These are phyloP conservation scores for Cheilosia vernalis DNA, from an alignment of 2,888 invertebrate species.

Conservation along the genomic window DNA sequence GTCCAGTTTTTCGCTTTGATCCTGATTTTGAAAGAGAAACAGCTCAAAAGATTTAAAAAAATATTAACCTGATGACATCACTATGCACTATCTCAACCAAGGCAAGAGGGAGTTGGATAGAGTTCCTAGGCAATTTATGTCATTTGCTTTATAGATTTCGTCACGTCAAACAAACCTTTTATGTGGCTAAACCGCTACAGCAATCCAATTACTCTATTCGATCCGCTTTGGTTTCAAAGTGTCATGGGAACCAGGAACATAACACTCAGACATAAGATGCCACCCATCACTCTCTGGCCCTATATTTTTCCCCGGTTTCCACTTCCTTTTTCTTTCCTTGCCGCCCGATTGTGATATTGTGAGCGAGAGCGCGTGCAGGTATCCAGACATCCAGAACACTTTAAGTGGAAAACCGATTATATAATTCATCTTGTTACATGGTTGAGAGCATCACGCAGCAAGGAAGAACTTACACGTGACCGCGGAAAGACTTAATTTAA, in stretches of 20 bases:
- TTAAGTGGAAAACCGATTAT: slow-evolving; percentile 27
- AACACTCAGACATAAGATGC: slow-evolving; percentile 13
- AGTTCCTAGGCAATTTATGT: too few relatives aligned
- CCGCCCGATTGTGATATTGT: too few relatives aligned
- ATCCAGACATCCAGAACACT: slow-evolving; percentile 51
- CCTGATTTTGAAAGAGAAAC: too few relatives aligned
- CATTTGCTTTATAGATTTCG: too few relatives aligned
- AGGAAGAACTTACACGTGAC: slow-evolving; percentile 24
- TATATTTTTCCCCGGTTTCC: background rate
- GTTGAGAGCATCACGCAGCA: background rate
- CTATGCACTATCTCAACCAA: too few relatives aligned
- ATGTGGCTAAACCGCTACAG: too few relatives aligned
- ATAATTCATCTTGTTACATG: slow-evolving; percentile 21
- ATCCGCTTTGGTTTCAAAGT: background rate
- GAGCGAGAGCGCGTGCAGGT: slow-evolving; percentile 30
- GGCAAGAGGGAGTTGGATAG: too few relatives aligned
- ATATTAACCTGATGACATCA: too few relatives aligned
- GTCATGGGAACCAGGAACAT: slow-evolving; percentile 31
- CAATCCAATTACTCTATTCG: too few relatives aligned
- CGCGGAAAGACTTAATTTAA: slow-evolving; percentile 40
- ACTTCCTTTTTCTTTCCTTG: slow-evolving; percentile 2
- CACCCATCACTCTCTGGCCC: slow-evolving; percentile 8
- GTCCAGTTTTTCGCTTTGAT: too few relatives aligned
- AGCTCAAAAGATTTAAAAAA: too few relatives aligned
- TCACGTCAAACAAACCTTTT: too few relatives aligned